A percentile compares a stretch with the other conserved stretches of the same genome.
Conservation (phyloP, 2,888 invertebrate genomes). For the Stenchaetothrips biformis region DNA sequence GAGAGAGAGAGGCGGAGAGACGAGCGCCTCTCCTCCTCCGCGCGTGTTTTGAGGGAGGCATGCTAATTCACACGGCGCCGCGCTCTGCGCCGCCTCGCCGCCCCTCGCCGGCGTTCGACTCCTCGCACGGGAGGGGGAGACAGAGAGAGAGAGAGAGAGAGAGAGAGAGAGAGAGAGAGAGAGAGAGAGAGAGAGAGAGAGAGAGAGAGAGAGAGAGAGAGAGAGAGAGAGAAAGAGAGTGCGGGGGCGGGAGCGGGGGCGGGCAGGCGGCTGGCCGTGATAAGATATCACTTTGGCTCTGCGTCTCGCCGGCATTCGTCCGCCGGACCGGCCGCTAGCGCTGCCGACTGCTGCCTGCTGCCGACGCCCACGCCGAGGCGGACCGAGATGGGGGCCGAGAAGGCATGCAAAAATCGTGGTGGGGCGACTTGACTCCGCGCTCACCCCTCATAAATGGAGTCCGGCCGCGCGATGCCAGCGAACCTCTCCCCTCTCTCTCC, state of each 20-base stretch:
- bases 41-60: no score
- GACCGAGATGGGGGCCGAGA: neutral
- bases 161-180: neutral
- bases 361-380: neutral
- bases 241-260: neutral
- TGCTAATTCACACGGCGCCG: no score
- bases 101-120: no score
- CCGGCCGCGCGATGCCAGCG: neutral
- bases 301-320: neutral
- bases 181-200: neutral
- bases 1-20: no score
- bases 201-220: neutral
- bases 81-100: no score
- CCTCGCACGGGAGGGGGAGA: neutral
- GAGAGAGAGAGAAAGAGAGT: neutral
- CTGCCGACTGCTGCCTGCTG: neutral
- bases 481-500: neutral
- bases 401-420: neutral
- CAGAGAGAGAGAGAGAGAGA: neutral
- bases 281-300: constrained; percentile 23
- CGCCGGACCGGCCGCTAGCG: neutral
- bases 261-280: constrained; percentile 8
- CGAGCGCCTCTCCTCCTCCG: no score
- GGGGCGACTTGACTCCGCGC: neutral
- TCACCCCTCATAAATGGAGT: neutral